phyloP scores from a whole-genome alignment of 1,140 invertebrate genomes.

The Drosophila equinoxialis region DNA sequence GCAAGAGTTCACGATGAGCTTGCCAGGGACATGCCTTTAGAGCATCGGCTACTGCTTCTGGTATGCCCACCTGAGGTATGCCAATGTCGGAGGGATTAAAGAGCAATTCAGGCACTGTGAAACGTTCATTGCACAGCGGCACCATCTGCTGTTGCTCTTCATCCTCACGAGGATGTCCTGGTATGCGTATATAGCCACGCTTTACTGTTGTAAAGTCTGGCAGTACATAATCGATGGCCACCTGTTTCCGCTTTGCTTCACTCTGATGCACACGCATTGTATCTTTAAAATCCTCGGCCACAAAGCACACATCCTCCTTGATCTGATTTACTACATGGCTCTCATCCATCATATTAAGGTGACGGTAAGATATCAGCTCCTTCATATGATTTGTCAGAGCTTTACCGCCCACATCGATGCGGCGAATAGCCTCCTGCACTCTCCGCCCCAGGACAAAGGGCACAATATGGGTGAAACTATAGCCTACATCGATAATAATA shows the following conservation, averaged over 20 bases:
- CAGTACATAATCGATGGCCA: slow-evolving; percentile 95
- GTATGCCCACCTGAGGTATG: slow-evolving; percentile 93
- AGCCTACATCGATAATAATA: slow-evolving; percentile 96
- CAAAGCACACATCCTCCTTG: slow-evolving; percentile 99
- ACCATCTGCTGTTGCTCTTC: slow-evolving; percentile 88
- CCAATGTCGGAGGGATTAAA: slow-evolving; percentile 98
- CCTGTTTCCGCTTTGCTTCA: slow-evolving; percentile 86
- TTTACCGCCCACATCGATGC: slow-evolving; percentile 98
- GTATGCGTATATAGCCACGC: slow-evolving; percentile 88
- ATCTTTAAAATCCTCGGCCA: slow-evolving; percentile 92
- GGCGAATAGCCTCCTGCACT: slow-evolving; percentile 89
- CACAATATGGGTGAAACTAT: slow-evolving; percentile 97
- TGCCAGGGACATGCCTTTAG: slow-evolving; percentile 90
- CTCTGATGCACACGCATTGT: slow-evolving; percentile 91
- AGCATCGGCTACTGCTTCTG: slow-evolving; percentile 92
- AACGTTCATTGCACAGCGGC: slow-evolving; percentile 95
- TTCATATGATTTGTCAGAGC: slow-evolving; percentile 98
- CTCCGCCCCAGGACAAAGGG: slow-evolving; percentile 96
- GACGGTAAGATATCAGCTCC: slow-evolving; percentile 95
- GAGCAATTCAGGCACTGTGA: slow-evolving; percentile 96
- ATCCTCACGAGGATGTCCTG: slow-evolving; percentile 52
- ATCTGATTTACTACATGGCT: slow-evolving; percentile 99
- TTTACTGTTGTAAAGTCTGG: slow-evolving; percentile 96
- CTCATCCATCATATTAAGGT: slow-evolving; percentile 99
- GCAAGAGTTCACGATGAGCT: slow-evolving; percentile 91